phyloP scores from a whole-genome alignment of 2,888 invertebrate species.

The Tenthredo distinguenda region DNA sequence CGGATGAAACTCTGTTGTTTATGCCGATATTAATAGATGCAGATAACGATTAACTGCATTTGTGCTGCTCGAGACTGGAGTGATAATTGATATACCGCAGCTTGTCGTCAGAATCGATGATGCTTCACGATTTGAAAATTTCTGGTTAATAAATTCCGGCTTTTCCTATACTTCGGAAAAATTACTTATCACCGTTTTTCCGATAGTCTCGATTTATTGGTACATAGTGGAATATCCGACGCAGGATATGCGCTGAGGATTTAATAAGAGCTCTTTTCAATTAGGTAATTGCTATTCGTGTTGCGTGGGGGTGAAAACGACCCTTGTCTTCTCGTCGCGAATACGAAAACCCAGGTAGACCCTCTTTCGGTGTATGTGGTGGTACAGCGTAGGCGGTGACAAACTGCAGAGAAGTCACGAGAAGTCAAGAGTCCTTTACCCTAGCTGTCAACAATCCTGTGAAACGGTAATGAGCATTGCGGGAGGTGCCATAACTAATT shows the following conservation, averaged over 20 bases:
- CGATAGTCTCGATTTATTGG: background rate
- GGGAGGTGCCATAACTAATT: background rate
- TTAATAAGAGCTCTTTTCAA: background rate
- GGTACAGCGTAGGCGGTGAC: conserved; percentile 8
- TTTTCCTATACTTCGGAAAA: background rate
- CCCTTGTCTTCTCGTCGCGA: background rate
- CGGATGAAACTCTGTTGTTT: background rate
- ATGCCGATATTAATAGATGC: background rate
- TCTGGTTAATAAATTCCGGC: background rate
- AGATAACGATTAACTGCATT: background rate
- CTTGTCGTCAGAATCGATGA: background rate
- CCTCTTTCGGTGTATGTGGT: background rate
- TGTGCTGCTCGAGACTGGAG: background rate
- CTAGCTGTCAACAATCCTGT: conserved; percentile 21
- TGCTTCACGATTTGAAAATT: background rate
- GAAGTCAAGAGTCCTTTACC: conserved; percentile 17
- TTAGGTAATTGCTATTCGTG: background rate
- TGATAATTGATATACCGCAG: background rate
- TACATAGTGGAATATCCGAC: background rate
- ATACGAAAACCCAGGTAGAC: conserved; percentile 28
- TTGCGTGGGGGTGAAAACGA: background rate
- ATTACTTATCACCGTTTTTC: background rate
- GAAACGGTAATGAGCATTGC: conserved; percentile 1
- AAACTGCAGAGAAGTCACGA: background rate
- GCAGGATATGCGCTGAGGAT: background rate